These are phyloP conservation scores for Sphyrna mokarran DNA, from an alignment of 2,113 vertebrate genomes.

Conservation along the genomic window DNA sequence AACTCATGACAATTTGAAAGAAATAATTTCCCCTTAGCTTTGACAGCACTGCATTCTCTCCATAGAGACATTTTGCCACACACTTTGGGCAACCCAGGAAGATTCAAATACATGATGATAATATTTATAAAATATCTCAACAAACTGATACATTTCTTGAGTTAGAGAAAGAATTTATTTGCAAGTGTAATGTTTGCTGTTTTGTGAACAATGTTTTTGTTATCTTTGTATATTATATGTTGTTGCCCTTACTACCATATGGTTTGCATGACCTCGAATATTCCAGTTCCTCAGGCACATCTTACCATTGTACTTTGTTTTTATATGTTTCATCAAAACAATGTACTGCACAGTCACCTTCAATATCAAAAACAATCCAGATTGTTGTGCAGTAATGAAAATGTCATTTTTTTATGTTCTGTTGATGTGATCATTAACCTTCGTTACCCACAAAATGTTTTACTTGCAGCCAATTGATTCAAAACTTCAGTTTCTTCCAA, in stretches of 20 bases:
- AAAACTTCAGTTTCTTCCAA: no score
- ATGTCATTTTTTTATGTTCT: background rate
- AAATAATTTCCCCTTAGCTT: background rate
- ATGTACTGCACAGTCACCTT: no score
- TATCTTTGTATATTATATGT: background rate
- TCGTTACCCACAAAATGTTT: background rate
- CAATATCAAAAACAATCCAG: background rate
- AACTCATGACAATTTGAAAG: no score
- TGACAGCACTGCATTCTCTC: background rate
- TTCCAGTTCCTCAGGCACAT: background rate
- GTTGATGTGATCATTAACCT: background rate
- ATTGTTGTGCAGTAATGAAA: background rate
- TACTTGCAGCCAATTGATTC: background rate
- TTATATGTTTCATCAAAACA: background rate
- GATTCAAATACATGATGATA: background rate
- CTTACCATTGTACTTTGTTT: background rate
- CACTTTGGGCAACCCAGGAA: background rate
- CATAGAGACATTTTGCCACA: background rate
- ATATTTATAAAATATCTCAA: background rate
- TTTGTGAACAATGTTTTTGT: background rate
- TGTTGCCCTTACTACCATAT: background rate
- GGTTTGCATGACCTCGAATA: background rate
- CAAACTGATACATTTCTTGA: background rate
- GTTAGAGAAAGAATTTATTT: background rate
- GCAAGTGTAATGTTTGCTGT: background rate